These are phyloP conservation scores for Drosophila serrata DNA, from an alignment of 1,140 invertebrate species.

Conservation along the genomic window DNA sequence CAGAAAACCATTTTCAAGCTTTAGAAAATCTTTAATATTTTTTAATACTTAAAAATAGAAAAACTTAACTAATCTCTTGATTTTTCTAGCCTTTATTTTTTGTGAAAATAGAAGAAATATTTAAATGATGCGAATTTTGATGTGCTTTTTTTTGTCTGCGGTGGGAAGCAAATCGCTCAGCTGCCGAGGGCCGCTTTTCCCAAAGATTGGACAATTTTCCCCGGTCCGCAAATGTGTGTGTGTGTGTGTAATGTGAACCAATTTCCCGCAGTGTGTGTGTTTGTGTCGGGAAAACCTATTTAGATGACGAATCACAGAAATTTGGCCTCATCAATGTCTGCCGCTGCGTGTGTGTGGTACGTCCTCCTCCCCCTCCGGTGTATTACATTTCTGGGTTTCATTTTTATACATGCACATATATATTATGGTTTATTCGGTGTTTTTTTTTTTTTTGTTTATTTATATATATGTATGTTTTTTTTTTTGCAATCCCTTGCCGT, in stretches of 20 bases:
- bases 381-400: conserved; percentile 76
- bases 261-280: conserved; percentile 50
- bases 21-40: too few species aligned
- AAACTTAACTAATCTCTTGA: background rate
- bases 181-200: conserved; percentile 35
- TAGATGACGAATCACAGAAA: conserved; percentile 82
- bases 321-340: conserved; percentile 81
- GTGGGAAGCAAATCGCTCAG: conserved; percentile 5
- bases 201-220: conserved; percentile 48
- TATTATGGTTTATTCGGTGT: conserved; percentile 18
- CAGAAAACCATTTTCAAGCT: too few species aligned
- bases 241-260: conserved; percentile 68
- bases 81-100: background rate
- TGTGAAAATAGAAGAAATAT: background rate
- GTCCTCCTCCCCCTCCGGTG: conserved; percentile 34
- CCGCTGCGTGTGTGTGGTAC: conserved; percentile 39
- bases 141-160: background rate
- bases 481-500: conserved; percentile 74
- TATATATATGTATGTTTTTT: conserved; percentile 20
- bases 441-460: conserved; percentile 5
- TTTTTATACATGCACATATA: conserved; percentile 32
- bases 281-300: conserved; percentile 68
- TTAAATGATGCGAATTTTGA: background rate
- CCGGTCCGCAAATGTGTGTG: conserved; percentile 11
- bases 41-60: too few species aligned